A percentile compares a stretch with the other conserved stretches of the same genome.
Evolutionary conservation across 2,888 invertebrate species (phyloP).

Genomic region (Sphinx pinastri): DNA sequence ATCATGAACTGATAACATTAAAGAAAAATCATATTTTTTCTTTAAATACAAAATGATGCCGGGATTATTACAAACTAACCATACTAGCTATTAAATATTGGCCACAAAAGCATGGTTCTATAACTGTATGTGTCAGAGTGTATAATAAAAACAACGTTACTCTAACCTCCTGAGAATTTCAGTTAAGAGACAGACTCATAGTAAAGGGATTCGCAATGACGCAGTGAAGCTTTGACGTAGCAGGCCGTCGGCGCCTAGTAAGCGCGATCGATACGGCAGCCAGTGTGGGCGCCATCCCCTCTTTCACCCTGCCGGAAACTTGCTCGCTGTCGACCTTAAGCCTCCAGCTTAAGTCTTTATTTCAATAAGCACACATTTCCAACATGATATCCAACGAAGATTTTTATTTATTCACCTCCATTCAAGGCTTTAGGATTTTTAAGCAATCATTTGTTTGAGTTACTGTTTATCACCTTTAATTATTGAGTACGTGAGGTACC

Average conservation of each 20-base stretch:
- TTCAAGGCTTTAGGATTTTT: conserved; percentile 30
- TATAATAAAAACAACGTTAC: conserved; percentile 30
- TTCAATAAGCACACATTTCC: conserved; percentile 34
- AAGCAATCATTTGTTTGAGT: background rate
- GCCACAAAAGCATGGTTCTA: background rate
- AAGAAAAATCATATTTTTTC: too few species aligned
- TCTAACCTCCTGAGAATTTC: conserved; percentile 47
- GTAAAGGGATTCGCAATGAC: conserved; percentile 65
- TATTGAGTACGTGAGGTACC: background rate
- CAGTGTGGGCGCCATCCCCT: conserved; percentile 69
- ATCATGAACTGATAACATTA: too few species aligned
- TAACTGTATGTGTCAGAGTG: background rate
- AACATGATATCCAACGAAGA: conserved; percentile 20
- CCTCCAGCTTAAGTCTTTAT: conserved; percentile 38
- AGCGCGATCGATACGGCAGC: conserved; percentile 69
- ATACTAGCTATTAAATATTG: background rate
- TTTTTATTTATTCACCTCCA: conserved; percentile 19
- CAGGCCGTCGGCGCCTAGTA: conserved; percentile 60
- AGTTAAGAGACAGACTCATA: conserved; percentile 47
- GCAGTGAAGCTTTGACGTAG: conserved; percentile 69
- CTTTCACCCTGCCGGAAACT: conserved; percentile 24
- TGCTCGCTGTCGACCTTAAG: conserved; percentile 53
- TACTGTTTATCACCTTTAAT: background rate
- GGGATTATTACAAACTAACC: background rate
- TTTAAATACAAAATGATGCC: too few species aligned